Evolutionary conservation across 2,797 vertebrate genomes (phyloP).

Genomic region (Gallinago nigripennis): DNA sequence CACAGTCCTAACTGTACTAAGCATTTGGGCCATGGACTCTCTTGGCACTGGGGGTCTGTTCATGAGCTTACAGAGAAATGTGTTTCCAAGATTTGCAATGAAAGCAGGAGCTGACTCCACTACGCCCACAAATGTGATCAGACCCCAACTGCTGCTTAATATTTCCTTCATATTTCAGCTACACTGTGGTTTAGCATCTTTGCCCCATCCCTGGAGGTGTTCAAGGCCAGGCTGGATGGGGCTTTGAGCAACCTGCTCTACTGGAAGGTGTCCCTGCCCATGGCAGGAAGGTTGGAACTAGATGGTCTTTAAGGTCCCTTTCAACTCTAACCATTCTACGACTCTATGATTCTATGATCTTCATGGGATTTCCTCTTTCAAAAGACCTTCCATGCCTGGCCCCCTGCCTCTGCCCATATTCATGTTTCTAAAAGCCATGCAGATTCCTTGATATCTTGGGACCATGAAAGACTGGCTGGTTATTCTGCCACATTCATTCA

Average conservation of each 20-base stretch:
- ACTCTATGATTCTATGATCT: too few relatives aligned
- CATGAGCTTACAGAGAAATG: background rate
- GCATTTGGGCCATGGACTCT: background rate
- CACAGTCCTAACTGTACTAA: background rate
- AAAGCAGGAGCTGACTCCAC: background rate
- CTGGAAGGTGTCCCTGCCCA: too few relatives aligned
- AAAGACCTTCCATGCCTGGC: background rate
- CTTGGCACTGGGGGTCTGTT: background rate
- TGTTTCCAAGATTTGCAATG: background rate
- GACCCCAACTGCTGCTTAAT: background rate
- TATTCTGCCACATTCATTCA: background rate
- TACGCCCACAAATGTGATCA: rapidly evolving
- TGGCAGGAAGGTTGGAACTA: too few relatives aligned
- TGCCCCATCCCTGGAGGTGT: too few relatives aligned
- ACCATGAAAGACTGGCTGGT: background rate
- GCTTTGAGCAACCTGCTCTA: too few relatives aligned
- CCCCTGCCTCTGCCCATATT: background rate
- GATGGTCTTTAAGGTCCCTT: too few relatives aligned
- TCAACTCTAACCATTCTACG: too few relatives aligned
- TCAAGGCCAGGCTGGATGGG: too few relatives aligned
- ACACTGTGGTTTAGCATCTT: background rate
- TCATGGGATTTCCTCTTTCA: background rate
- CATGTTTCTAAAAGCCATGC: rapidly evolving
- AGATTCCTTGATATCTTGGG: background rate
- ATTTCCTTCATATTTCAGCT: background rate